A percentile compares a stretch with the other conserved stretches of the same genome.
Conservation (phyloP, 2,797 vertebrate genomes). For the Todus mexicanus region DNA sequence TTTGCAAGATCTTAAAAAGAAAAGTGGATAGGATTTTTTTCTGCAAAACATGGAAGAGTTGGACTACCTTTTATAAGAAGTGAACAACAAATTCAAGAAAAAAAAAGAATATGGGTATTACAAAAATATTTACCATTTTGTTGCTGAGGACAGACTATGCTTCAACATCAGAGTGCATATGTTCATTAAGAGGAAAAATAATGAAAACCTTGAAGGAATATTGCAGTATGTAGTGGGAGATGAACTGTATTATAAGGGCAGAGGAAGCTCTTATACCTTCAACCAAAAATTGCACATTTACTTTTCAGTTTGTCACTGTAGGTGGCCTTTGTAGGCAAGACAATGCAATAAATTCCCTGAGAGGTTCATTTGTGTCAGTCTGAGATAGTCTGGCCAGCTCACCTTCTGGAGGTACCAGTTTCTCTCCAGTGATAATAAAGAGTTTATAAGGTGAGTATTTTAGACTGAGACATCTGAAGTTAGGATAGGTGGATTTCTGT, state of each 20-base stretch:
- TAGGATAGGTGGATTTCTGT: background rate
- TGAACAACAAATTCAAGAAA: background rate
- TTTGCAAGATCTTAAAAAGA: background rate
- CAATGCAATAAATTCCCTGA: background rate
- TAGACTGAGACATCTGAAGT: background rate
- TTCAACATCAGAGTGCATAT: rapidly evolving
- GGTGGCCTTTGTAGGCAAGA: background rate
- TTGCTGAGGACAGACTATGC: background rate
- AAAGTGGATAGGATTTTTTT: background rate
- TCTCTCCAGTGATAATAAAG: background rate
- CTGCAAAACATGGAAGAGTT: background rate
- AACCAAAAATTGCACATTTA: background rate
- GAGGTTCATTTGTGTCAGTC: background rate
- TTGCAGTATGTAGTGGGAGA: background rate
- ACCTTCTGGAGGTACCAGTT: background rate
- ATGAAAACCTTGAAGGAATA: background rate
- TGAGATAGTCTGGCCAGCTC: background rate
- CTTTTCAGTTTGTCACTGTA: background rate
- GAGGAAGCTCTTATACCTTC: background rate
- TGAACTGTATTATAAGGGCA: background rate
- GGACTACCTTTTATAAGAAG: background rate
- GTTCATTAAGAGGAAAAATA: background rate
- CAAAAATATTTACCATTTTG: background rate
- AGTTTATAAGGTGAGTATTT: background rate
- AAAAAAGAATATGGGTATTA: background rate